Percentiles rank a stretch among this genome's conserved stretches.
Conservation (phyloP, 2,888 invertebrate genomes). For the Chloroclysta siterata region DNA sequence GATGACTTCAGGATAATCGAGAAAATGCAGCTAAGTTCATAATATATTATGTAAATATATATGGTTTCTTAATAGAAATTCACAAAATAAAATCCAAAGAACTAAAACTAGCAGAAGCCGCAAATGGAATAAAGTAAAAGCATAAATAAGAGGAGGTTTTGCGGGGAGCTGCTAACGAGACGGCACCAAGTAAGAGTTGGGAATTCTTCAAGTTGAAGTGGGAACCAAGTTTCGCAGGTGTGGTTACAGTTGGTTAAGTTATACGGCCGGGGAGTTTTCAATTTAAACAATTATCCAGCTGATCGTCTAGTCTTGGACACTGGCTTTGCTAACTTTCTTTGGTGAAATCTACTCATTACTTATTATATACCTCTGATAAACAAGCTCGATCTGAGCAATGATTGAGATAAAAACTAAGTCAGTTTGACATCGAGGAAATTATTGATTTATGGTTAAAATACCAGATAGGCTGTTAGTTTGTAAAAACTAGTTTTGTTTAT, state of each 20-base stretch:
- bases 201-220: constrained; percentile 54
- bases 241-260: constrained; percentile 56
- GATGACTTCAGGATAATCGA: background rate
- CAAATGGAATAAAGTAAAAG: constrained; percentile 76
- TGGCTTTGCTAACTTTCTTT: constrained; percentile 7
- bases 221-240: constrained; percentile 66
- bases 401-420: background rate
- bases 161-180: constrained; percentile 77
- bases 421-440: no score
- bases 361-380: background rate
- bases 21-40: background rate
- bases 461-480: no score
- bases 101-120: constrained; percentile 47
- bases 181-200: constrained; percentile 60
- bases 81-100: constrained; percentile 33
- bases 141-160: constrained; percentile 80
- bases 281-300: constrained; percentile 62
- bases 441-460: no score
- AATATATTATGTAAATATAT: no score
- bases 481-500: no score
- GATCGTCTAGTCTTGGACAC: constrained; percentile 26
- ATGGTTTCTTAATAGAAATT: background rate
- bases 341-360: background rate
- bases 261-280: constrained; percentile 55
- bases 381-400: background rate